A percentile compares a stretch with the other conserved stretches of the same genome.
Evolutionary conservation across 2,888 invertebrate species (phyloP).

Genomic region (Drosophila melanosoma): DNA sequence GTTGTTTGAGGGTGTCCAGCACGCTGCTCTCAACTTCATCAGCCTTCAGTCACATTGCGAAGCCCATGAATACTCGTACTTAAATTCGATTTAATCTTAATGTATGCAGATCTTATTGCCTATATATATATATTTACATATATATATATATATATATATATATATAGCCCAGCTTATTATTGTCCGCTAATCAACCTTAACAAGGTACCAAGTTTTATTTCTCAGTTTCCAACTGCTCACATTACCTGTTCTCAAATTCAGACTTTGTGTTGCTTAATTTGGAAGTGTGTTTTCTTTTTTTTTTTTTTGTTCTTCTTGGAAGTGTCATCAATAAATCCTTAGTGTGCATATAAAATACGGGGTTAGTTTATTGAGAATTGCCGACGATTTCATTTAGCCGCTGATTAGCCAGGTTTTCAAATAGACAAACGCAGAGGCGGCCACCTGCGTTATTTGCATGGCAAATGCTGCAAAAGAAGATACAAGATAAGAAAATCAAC

Average conservation of each 20-base stretch:
- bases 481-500: conserved; percentile 55
- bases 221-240: conserved; percentile 28
- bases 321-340: conserved; percentile 35
- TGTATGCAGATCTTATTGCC: conserved; percentile 18
- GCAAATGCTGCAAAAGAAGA: conserved; percentile 67
- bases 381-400: conserved; percentile 54
- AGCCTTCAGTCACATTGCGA: conserved; percentile 24
- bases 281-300: conserved; percentile 33
- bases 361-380: neutral
- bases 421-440: conserved; percentile 68
- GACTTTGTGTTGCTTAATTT: conserved; percentile 66
- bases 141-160: neutral
- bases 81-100: conserved; percentile 54
- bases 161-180: conserved; percentile 50
- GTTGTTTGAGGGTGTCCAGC: conserved; percentile 65
- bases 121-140: neutral
- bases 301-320: conserved; percentile 27
- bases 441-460: conserved; percentile 60
- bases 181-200: conserved; percentile 33
- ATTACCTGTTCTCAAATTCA: conserved; percentile 54
- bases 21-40: conserved; percentile 51
- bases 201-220: conserved; percentile 38
- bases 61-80: conserved; percentile 16
- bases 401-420: conserved; percentile 76
- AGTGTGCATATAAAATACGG: conserved; percentile 19